A percentile compares a stretch with the other conserved stretches of the same genome.
Conservation (phyloP, 2,797 vertebrate genomes). For the Echiichthys vipera region DNA sequence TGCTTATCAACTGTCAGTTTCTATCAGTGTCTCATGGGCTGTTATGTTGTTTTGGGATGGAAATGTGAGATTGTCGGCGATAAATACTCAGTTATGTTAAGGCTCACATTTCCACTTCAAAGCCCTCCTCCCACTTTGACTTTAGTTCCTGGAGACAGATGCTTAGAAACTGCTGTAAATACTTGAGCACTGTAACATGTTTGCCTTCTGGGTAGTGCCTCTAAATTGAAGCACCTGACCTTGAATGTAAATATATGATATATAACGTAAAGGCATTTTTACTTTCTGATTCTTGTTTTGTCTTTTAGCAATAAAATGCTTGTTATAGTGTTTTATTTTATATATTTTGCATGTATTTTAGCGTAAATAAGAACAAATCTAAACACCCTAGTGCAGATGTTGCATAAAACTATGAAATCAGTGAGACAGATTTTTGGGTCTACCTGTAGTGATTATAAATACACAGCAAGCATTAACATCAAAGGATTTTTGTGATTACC, state of each 20-base stretch:
- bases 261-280: slow-evolving; percentile 1
- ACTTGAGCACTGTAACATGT: slow-evolving; percentile 32
- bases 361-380: not conserved
- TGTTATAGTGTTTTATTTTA: not conserved
- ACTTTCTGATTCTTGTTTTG: slow-evolving; percentile 3
- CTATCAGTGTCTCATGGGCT: slow-evolving; percentile 2
- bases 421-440: not conserved
- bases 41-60: not conserved
- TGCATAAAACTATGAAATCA: not conserved
- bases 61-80: slow-evolving; percentile 11
- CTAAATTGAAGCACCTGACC: slow-evolving; percentile 31
- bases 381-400: not conserved
- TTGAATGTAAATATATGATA: not conserved
- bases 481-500: slow-evolving; percentile 76
- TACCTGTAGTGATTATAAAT: slow-evolving; percentile 21
- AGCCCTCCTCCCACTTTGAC: slow-evolving; percentile 14
- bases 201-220: slow-evolving; percentile 59
- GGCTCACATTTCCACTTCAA: slow-evolving; percentile 18
- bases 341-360: not conserved
- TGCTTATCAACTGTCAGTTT: slow-evolving; percentile 4
- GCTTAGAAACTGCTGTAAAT: slow-evolving; percentile 23
- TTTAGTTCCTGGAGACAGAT: slow-evolving; percentile 23
- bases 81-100: slow-evolving; percentile 2
- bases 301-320: not conserved
- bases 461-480: slow-evolving; percentile 48